Base-by-base conservation (phyloP, 2,888 invertebrate genomes). In the Luperina nickerlii region DNA sequence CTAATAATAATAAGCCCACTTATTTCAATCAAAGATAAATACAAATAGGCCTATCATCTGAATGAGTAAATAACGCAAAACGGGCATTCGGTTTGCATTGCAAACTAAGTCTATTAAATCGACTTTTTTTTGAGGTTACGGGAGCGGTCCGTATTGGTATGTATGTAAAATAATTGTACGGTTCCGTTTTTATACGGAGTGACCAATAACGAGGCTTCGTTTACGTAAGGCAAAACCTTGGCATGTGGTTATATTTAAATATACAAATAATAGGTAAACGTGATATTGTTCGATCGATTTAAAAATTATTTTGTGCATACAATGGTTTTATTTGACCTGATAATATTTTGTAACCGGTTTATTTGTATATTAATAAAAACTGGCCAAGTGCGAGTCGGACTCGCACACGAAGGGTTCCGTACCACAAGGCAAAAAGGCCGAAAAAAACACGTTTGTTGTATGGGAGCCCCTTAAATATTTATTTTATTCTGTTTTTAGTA, bases 291-390 rank as follows among this genome's bases (percentile, higher is more conserved):
- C 66, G 74, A 81, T 86, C 76, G 78, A 79, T 84, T 78, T 79
- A 63, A 76, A 79, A 82, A 84, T 78, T 82, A 76, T 65, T 87
- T 78, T 78, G 68, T 72, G 48, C 54, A 69, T 81, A 79, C 78
- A 83, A 83, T 71, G 27, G 65, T 42, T 86, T 67, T 71, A 79
- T 76, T 76, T 79, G 69, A 81, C 65, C 71, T 78, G 60, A 84
- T 65, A 75, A 81, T 78, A 77, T 73, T 76, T 67, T 71, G 18
- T 60, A 83, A 81, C 74, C 9, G 11, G 76, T 75, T 88, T 76
- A 69, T 78, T 86, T 77, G 63, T 72, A 88, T 87, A 77, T 76
- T 78, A 60, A 42, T 67, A 67, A 72, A 83, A 72, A 32, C 32
- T 32, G 32, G 32, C 32, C 32, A 32, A 32, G 32, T 32, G 32